Evolutionary conservation across 2,113 vertebrate species (phyloP).

Genomic region (Brevimyrus niger): DNA sequence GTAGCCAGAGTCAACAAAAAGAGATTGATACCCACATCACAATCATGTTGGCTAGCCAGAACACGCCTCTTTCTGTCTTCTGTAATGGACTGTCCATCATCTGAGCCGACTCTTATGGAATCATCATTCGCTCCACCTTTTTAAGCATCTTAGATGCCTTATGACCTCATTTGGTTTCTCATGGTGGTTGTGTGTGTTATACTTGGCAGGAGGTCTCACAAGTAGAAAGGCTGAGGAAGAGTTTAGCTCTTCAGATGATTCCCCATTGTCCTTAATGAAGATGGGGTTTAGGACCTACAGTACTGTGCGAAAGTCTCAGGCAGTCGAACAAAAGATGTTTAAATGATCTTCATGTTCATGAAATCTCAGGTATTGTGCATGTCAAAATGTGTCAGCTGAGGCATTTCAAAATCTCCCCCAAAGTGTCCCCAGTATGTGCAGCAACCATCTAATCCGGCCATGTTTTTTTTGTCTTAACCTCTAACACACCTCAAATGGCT

Average conservation of each 20-base stretch:
- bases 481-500: not conserved
- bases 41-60: not conserved
- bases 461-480: not conserved
- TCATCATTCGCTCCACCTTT: not conserved
- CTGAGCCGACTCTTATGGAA: not conserved
- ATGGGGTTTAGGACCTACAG: not conserved
- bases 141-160: not conserved
- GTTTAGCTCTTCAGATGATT: not conserved
- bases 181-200: not conserved
- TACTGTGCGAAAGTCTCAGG: not conserved
- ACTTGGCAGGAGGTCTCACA: not conserved
- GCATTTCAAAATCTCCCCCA: not conserved
- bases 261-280: not conserved
- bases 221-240: not conserved
- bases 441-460: not conserved
- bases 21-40: not conserved
- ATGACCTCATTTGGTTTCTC: not conserved
- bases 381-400: not conserved
- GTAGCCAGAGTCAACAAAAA: not conserved
- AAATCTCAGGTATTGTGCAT: not conserved
- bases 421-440: not conserved
- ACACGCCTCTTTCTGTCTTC: not conserved
- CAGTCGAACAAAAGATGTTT: not conserved
- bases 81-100: not conserved
- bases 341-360: not conserved